Conservation (phyloP, 53 echinoderm and acorn worm genomes). For the Pentamera pediparva region DNA sequence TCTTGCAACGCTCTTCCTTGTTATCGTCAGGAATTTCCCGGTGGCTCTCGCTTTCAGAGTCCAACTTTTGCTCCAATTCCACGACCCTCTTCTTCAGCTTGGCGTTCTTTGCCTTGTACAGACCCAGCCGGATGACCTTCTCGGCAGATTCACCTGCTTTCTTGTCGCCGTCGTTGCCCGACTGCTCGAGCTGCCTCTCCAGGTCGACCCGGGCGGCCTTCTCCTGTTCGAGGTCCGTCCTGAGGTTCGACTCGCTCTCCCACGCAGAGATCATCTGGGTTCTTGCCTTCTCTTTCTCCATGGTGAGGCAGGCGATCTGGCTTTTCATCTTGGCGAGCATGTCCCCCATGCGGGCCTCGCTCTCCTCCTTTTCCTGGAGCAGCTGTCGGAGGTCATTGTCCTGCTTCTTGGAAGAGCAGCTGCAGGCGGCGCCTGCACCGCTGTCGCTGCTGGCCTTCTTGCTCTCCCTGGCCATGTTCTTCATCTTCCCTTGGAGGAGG, state of each 20-base stretch:
- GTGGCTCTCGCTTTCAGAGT: not conserved
- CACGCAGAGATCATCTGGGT: constrained; percentile 24
- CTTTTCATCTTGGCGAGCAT: constrained; percentile 21
- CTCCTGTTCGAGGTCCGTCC: constrained; percentile 11
- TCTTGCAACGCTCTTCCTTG: constrained; percentile 7
- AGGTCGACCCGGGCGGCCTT: not conserved
- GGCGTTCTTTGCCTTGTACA: not conserved
- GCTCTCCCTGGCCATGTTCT: constrained; percentile 14
- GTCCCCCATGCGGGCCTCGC: constrained; percentile 13
- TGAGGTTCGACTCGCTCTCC: constrained; percentile 12
- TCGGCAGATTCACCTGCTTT: too few species aligned
- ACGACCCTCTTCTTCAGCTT: constrained; percentile 6
- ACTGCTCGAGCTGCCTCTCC: not conserved
- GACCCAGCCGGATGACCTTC: not conserved
- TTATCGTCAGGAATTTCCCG: not conserved
- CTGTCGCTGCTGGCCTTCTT: not conserved
- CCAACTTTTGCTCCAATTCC: not conserved
- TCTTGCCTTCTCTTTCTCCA: constrained; percentile 25
- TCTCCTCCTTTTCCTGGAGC: constrained; percentile 26
- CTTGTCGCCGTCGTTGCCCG: too few species aligned
- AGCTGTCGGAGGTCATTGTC: not conserved
- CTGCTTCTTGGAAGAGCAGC: constrained; percentile 4
- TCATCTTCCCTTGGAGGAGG: constrained; percentile 12
- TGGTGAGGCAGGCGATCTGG: constrained; percentile 2
- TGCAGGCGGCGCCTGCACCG: constrained; percentile 10